Evolutionary conservation across 2,888 invertebrate species (phyloP).

Genomic region (Loripinus fragilis): DNA sequence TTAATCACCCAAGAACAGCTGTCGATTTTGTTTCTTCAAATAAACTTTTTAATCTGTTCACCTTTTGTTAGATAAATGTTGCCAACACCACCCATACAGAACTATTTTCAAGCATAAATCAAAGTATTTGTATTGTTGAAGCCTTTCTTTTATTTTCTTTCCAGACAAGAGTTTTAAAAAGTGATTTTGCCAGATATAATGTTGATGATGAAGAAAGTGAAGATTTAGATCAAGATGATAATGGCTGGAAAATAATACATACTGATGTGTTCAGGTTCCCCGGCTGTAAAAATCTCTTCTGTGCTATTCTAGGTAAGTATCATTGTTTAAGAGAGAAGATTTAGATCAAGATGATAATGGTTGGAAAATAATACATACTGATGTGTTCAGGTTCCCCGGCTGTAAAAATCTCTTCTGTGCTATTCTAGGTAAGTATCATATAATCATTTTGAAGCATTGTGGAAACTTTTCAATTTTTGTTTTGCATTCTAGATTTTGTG

Average conservation of each 20-base stretch:
- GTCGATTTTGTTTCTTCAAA: too few species aligned
- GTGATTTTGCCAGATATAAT: slow-evolving; percentile 85
- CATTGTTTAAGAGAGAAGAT: slow-evolving; percentile 81
- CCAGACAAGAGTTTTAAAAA: slow-evolving; percentile 84
- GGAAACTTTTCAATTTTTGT: too few species aligned
- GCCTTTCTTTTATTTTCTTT: not conserved
- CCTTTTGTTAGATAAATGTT: too few species aligned
- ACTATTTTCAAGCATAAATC: too few species aligned
- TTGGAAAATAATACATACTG: slow-evolving; percentile 85
- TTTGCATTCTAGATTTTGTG: too few species aligned
- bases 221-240: slow-evolving; percentile 84
- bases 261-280: slow-evolving; percentile 85
- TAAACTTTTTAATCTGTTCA: too few species aligned
- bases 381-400: slow-evolving; percentile 84
- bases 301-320: slow-evolving; percentile 84
- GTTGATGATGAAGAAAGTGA: slow-evolving; percentile 83
- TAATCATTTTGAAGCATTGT: too few species aligned
- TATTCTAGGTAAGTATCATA: slow-evolving; percentile 84
- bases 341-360: slow-evolving; percentile 85
- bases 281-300: slow-evolving; percentile 83
- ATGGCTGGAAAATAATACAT: slow-evolving; percentile 85
- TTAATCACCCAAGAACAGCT: too few species aligned
- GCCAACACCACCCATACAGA: too few species aligned
- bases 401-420: slow-evolving; percentile 84
- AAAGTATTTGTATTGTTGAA: too few species aligned